phyloP scores from a whole-genome alignment of 2,113 vertebrate genomes.

The Cercocebus atys region DNA sequence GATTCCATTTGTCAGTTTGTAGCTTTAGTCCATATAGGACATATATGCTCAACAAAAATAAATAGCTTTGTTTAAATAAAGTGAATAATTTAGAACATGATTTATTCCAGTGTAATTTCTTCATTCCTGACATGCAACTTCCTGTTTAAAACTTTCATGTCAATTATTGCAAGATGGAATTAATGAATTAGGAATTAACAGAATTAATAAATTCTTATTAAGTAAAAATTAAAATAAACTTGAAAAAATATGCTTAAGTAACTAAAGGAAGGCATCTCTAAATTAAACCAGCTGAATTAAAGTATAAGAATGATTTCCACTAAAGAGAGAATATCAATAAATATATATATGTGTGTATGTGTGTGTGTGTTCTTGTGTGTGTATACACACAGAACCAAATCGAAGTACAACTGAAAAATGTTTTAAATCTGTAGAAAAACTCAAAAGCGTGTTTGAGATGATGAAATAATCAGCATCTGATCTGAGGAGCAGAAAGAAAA shows the following conservation, averaged over 20 bases:
- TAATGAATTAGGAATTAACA: neutral
- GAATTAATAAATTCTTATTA: neutral
- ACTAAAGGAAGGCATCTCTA: neutral
- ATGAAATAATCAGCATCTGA: neutral
- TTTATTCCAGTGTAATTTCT: neutral
- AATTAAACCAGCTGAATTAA: neutral
- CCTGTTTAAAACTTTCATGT: neutral
- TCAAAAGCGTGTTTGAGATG: neutral
- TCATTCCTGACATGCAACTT: neutral
- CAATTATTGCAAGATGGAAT: neutral
- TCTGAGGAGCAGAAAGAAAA: neutral
- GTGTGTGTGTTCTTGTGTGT: no score
- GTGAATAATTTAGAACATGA: neutral
- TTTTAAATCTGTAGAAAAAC: neutral
- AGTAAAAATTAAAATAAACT: neutral
- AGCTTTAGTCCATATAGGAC: neutral
- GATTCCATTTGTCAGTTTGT: neutral
- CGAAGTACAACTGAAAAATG: neutral
- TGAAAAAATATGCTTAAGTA: neutral
- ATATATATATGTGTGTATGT: no score
- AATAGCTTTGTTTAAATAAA: neutral
- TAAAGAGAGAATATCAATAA: neutral
- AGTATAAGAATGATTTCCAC: neutral
- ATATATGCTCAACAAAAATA: neutral
- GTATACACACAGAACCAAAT: no score